Evolutionary conservation across 2,888 invertebrate genomes (phyloP).

Genomic region (Cybosia mesomella): DNA sequence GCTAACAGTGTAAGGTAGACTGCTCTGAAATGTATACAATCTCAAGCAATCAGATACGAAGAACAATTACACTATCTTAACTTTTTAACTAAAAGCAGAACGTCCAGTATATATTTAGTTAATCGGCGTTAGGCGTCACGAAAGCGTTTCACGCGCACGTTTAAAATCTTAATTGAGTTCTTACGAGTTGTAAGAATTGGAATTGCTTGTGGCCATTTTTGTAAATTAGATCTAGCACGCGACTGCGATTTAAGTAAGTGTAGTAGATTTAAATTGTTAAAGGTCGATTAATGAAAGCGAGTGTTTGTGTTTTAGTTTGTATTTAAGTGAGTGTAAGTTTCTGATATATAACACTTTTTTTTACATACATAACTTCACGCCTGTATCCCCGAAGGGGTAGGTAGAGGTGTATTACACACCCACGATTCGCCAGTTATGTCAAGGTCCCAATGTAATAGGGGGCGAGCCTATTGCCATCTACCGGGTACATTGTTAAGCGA

Average conservation of each 20-base stretch:
- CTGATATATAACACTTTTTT: not conserved
- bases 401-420: too few species aligned
- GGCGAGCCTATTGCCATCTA: too few species aligned
- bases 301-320: slow-evolving; percentile 30
- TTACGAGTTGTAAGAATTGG: slow-evolving; percentile 79
- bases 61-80: slow-evolving; percentile 22
- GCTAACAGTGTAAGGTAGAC: not conserved
- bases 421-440: too few species aligned
- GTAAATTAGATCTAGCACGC: slow-evolving; percentile 83
- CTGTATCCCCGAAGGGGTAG: too few species aligned
- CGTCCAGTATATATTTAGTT: slow-evolving; percentile 48
- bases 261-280: slow-evolving; percentile 57
- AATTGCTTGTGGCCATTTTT: slow-evolving; percentile 72
- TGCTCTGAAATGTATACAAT: not conserved
- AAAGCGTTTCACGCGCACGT: slow-evolving; percentile 40
- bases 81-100: slow-evolving; percentile 35
- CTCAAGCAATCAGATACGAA: slow-evolving; percentile 1
- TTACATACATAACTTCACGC: too few species aligned
- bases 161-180: slow-evolving; percentile 82
- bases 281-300: slow-evolving; percentile 53
- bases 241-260: slow-evolving; percentile 59
- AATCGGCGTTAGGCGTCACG: slow-evolving; percentile 52
- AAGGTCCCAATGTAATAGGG: too few species aligned
- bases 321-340: not conserved
- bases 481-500: too few species aligned